phyloP scores from a whole-genome alignment of 2,888 invertebrate genomes.

The Sacculina carcini region DNA sequence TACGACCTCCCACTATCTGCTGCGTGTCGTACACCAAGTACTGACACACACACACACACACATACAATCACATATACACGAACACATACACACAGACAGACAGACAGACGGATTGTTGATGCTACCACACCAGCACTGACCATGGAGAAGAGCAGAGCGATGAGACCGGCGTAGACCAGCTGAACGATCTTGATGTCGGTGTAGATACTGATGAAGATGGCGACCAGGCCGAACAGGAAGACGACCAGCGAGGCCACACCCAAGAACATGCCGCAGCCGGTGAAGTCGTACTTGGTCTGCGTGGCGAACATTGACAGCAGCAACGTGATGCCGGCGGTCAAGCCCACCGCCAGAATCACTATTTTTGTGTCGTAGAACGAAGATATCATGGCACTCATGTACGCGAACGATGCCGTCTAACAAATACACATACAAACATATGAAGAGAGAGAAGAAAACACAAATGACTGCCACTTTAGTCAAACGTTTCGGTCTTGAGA shows the following conservation, averaged over 20 bases:
- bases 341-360: slow-evolving; percentile 26
- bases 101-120: too few species aligned
- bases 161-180: slow-evolving; percentile 27
- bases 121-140: slow-evolving; percentile 19
- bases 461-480: too few species aligned
- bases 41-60: too few species aligned
- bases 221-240: slow-evolving; percentile 25
- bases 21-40: slow-evolving; percentile 38
- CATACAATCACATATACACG: too few species aligned
- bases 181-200: slow-evolving; percentile 18
- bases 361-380: slow-evolving; percentile 24
- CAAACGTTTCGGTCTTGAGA: too few species aligned
- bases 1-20: slow-evolving; percentile 34
- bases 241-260: slow-evolving; percentile 24
- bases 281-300: slow-evolving; percentile 28
- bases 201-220: slow-evolving; percentile 20
- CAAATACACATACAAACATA: too few species aligned
- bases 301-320: slow-evolving; percentile 26
- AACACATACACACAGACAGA: too few species aligned
- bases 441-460: too few species aligned
- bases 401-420: slow-evolving; percentile 21
- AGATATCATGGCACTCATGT: slow-evolving; percentile 24
- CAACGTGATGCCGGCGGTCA: slow-evolving; percentile 26
- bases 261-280: slow-evolving; percentile 26
- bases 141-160: slow-evolving; percentile 28